Evolutionary conservation across 2,888 invertebrate genomes (phyloP).

Genomic region (Mesochorus sp.): DNA sequence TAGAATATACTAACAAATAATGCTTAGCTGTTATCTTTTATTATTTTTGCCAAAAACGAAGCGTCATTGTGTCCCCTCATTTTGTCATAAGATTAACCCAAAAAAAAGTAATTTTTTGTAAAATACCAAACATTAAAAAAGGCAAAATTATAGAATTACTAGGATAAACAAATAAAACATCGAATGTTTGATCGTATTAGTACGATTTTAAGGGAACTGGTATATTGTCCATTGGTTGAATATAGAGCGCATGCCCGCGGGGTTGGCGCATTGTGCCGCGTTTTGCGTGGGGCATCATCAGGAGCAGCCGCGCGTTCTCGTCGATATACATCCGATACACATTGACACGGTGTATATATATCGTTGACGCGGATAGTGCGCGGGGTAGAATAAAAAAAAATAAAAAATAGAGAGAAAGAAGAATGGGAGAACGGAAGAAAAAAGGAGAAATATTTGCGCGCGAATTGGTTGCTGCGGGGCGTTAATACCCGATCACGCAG

Average conservation of each 20-base stretch:
- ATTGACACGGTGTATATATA: slow-evolving; percentile 34
- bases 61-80: no score
- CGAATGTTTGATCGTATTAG: no score
- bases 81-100: no score
- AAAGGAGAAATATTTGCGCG: no score
- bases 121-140: no score
- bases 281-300: slow-evolving; percentile 38
- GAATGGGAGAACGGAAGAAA: no score
- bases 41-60: no score
- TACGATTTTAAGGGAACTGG: neutral
- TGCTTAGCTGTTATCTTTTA: no score
- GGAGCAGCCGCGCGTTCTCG: slow-evolving; percentile 43
- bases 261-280: slow-evolving; percentile 16
- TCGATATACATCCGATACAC: slow-evolving; percentile 66
- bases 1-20: no score
- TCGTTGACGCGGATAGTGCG: slow-evolving; percentile 28
- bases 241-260: slow-evolving; percentile 12
- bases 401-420: slow-evolving; percentile 39
- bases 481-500: slow-evolving; percentile 12
- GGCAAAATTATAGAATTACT: no score
- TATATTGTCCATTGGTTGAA: neutral
- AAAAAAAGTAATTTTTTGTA: no score
- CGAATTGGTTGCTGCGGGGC: slow-evolving; percentile 5
- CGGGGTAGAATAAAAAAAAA: slow-evolving; percentile 32
- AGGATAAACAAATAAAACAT: no score